A percentile compares a stretch with the other conserved stretches of the same genome.
These are phyloP conservation scores for Notodonta dromedarius DNA, from an alignment of 2,888 invertebrate species.

Conservation along the genomic window DNA sequence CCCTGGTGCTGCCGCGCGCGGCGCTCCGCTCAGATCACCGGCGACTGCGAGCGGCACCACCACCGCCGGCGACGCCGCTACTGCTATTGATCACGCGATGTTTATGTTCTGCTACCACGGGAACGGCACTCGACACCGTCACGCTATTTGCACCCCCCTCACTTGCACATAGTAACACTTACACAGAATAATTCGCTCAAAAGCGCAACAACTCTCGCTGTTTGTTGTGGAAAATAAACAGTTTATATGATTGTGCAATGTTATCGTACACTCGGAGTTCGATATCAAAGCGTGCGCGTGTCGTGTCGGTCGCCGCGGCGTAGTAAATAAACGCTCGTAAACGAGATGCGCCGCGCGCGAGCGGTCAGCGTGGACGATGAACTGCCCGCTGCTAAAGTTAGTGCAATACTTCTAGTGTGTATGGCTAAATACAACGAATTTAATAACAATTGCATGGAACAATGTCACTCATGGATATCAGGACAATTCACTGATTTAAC, in stretches of 20 bases:
- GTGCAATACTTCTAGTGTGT: background rate
- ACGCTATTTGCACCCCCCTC: slow-evolving; percentile 51
- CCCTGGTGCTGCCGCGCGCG: slow-evolving; percentile 65
- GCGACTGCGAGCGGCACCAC: slow-evolving; percentile 44
- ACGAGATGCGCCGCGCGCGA: slow-evolving; percentile 25
- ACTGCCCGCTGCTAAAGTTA: background rate
- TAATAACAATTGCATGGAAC: too few species aligned
- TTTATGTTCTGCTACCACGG: slow-evolving; percentile 79
- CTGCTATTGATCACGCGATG: slow-evolving; percentile 76
- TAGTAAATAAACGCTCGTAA: slow-evolving; percentile 61
- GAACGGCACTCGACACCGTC: slow-evolving; percentile 62
- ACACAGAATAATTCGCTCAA: slow-evolving; percentile 22
- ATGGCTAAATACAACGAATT: background rate
- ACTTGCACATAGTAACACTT: slow-evolving; percentile 38
- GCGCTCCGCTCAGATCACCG: slow-evolving; percentile 53
- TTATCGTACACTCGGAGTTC: slow-evolving; percentile 51
- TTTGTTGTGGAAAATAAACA: slow-evolving; percentile 21
- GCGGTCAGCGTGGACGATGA: slow-evolving; percentile 7
- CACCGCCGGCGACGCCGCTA: slow-evolving; percentile 51
- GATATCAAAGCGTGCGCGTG: slow-evolving; percentile 57
- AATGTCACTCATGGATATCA: background rate
- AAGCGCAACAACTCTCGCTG: slow-evolving; percentile 21
- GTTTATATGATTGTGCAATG: slow-evolving; percentile 41
- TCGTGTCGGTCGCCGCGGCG: slow-evolving; percentile 42
- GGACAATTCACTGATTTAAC: background rate